Conservation (phyloP, 2,113 vertebrate species). For the Chaetura pelagica region DNA sequence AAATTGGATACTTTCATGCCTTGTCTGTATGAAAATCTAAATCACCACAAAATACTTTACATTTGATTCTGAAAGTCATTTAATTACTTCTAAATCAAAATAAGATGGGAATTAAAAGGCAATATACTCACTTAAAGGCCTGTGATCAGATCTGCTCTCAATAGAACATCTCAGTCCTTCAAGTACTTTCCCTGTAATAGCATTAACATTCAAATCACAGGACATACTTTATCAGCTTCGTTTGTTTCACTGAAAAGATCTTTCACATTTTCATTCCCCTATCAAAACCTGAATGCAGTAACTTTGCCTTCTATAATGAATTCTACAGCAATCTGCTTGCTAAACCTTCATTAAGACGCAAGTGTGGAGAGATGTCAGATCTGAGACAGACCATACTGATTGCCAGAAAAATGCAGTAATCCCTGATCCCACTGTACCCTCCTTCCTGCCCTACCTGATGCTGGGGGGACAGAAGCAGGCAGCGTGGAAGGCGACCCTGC, state of each 20-base stretch:
- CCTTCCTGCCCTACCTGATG: not conserved
- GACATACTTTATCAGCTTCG: not conserved
- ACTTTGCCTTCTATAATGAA: not conserved
- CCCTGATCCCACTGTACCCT: fast-evolving
- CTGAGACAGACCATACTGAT: not conserved
- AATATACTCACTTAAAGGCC: not conserved
- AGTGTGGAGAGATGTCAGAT: not conserved
- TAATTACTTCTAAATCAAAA: conserved; percentile 19
- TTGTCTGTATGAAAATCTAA: not conserved
- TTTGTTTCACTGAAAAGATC: not conserved
- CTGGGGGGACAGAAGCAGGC: not conserved
- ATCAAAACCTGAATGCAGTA: not conserved
- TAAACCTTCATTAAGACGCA: not conserved
- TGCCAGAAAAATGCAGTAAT: not conserved
- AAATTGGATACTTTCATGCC: not conserved
- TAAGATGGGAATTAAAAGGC: not conserved
- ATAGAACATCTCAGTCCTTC: not conserved
- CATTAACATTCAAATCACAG: not conserved
- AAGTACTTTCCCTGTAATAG: not conserved
- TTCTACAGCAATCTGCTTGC: not conserved
- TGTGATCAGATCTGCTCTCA: conserved; percentile 6
- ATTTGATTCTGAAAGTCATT: not conserved
- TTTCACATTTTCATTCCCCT: not conserved
- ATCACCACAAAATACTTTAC: not conserved
- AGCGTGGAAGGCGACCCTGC: not conserved